These are phyloP conservation scores for Oscheius onirici DNA, from an alignment of 2,888 invertebrate genomes.

Conservation along the genomic window DNA sequence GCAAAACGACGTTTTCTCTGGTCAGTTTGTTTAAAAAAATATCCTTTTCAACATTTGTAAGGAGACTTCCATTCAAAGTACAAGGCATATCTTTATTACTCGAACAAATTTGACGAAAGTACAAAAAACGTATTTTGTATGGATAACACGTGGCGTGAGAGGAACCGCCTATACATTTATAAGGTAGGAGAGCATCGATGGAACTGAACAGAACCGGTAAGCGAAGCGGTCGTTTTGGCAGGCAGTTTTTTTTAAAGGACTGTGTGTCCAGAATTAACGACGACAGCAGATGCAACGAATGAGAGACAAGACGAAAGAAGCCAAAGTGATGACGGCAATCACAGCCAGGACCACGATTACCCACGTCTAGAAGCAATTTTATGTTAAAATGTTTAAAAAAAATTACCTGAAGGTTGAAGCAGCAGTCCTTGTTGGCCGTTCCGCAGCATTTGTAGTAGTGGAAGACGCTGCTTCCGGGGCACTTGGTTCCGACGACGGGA, in stretches of 20 bases:
- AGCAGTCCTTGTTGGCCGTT: constrained; percentile 64
- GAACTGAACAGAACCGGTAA: constrained; percentile 22
- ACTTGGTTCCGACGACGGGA: constrained; percentile 61
- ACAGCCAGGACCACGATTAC: constrained; percentile 63
- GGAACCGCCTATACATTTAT: background rate
- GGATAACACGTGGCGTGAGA: constrained; percentile 12
- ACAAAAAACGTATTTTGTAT: background rate
- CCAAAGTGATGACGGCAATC: constrained; percentile 61
- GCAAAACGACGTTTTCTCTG: too few species aligned
- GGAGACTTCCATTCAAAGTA: too few species aligned
- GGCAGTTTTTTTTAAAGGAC: background rate
- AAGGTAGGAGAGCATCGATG: background rate
- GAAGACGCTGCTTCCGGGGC: constrained; percentile 63
- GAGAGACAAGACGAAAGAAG: constrained; percentile 60
- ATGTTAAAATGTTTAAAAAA: background rate
- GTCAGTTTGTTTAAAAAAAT: too few species aligned
- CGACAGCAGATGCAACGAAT: constrained; percentile 67
- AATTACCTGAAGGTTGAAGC: constrained; percentile 63
- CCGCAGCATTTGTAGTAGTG: constrained; percentile 70
- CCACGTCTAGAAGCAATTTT: constrained; percentile 54
- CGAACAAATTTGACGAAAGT: background rate
- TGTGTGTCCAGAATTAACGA: constrained; percentile 36
- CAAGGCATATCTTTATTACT: background rate
- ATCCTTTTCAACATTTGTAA: too few species aligned
- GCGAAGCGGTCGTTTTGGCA: constrained; percentile 19